A percentile compares a stretch with the other conserved stretches of the same genome.
Evolutionary conservation across 30 jellyfish, hydroid and myxozoan species (phyloP).

Genomic region (Pelagia noctiluca): DNA sequence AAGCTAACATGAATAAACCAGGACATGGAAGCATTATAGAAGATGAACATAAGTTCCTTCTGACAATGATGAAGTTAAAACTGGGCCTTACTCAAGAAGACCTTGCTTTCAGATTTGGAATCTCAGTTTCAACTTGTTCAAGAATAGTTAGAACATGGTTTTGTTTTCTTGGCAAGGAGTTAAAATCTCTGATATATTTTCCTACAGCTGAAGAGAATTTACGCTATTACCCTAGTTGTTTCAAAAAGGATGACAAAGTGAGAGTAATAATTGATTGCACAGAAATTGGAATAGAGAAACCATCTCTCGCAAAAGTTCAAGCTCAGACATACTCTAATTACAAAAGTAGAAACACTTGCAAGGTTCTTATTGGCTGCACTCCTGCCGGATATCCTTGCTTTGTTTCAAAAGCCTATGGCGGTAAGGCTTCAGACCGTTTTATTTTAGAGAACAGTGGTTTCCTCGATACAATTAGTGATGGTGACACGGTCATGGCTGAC

Average conservation of each 20-base stretch:
- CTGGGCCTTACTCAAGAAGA: conserved; percentile 46
- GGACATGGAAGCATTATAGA: conserved; percentile 6
- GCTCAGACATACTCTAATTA: conserved; percentile 47
- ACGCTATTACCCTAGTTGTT: conserved; percentile 36
- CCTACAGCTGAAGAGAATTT: conserved; percentile 44
- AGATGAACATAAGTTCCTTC: conserved; percentile 12
- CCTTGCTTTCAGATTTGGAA: conserved; percentile 54
- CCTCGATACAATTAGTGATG: background rate
- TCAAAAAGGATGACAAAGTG: conserved; percentile 32
- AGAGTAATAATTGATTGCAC: conserved; percentile 58
- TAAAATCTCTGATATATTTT: conserved; percentile 31
- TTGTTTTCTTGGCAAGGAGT: conserved; percentile 32
- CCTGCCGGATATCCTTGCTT: conserved; percentile 31
- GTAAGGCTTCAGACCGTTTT: conserved; percentile 42
- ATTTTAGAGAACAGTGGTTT: conserved; percentile 42
- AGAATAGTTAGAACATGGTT: conserved; percentile 50
- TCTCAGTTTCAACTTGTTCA: conserved; percentile 38
- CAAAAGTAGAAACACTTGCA: conserved; percentile 28
- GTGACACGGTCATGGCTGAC: background rate
- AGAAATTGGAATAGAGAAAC: conserved; percentile 34
- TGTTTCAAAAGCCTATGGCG: conserved; percentile 35
- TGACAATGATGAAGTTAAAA: conserved; percentile 14
- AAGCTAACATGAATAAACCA: conserved; percentile 11
- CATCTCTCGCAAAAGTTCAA: conserved; percentile 29
- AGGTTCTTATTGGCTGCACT: conserved; percentile 39